Conservation (phyloP, 2,797 vertebrate genomes). For the Squalus acanthias region DNA sequence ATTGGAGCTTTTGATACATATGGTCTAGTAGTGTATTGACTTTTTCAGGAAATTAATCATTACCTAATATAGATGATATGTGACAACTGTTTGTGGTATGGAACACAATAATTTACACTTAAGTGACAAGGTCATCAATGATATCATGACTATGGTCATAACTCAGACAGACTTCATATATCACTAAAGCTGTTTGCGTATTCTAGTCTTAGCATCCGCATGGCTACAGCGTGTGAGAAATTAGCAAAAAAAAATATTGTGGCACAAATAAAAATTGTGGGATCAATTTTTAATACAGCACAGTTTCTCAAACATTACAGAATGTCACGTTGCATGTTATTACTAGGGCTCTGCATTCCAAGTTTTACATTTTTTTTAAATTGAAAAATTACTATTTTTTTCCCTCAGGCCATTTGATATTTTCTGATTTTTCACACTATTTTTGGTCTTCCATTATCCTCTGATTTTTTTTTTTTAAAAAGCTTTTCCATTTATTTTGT, state of each 20-base stretch:
- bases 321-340: not conserved
- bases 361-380: not conserved
- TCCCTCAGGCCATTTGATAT: not conserved
- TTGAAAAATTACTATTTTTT: constrained; percentile 13
- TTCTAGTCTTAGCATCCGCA: not conserved
- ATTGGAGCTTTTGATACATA: not conserved
- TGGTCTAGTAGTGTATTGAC: too few species aligned
- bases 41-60: constrained; percentile 22
- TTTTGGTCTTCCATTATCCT: not conserved
- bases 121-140: not conserved
- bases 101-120: not conserved
- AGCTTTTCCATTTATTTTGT: not conserved
- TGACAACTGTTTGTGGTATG: constrained; percentile 21
- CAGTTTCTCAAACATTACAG: not conserved
- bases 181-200: not conserved
- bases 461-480: not conserved
- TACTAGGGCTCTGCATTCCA: not conserved
- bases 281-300: not conserved
- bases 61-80: not conserved
- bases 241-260: not conserved
- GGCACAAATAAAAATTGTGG: not conserved
- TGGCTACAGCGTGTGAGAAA: not conserved
- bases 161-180: not conserved
- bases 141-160: not conserved
- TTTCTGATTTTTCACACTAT: not conserved